These are phyloP conservation scores for Paracanthobrama guichenoti DNA, from an alignment of 2,113 vertebrate genomes.

Conservation along the genomic window DNA sequence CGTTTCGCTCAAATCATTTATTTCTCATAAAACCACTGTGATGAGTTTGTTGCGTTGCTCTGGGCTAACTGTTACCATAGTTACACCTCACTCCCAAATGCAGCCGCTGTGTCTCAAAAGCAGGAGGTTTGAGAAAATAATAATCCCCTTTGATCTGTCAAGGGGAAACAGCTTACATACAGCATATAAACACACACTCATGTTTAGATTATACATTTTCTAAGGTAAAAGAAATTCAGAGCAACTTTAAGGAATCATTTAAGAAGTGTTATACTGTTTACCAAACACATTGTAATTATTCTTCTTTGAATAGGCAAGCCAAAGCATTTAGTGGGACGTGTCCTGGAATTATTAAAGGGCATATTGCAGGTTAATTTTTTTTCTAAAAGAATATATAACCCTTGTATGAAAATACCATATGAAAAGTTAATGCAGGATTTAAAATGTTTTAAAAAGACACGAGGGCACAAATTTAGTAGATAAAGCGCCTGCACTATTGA, in stretches of 20 bases:
- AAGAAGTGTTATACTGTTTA: not conserved
- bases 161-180: conserved; percentile 14
- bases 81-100: conserved; percentile 42
- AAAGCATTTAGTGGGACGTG: not conserved
- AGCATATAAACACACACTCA: conserved; percentile 2
- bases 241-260: not conserved
- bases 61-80: conserved; percentile 49
- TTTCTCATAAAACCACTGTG: conserved; percentile 46
- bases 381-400: too few relatives aligned
- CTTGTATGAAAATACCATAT: too few relatives aligned
- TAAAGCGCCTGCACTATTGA: not conserved
- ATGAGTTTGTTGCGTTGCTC: conserved; percentile 48
- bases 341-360: conserved; percentile 19
- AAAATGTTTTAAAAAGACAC: too few relatives aligned
- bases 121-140: conserved; percentile 30
- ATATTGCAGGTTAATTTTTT: too few relatives aligned
- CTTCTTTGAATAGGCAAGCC: not conserved
- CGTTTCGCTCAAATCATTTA: conserved; percentile 15
- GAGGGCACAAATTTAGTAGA: too few relatives aligned
- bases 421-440: too few relatives aligned
- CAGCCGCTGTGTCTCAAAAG: conserved; percentile 29
- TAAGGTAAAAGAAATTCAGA: not conserved
- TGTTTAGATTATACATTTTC: not conserved
- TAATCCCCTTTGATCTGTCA: conserved; percentile 41
- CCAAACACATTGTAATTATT: not conserved